Conservation (phyloP, 2,113 vertebrate genomes). For the Sus scrofa region T2T-Sscrofa CM000820.6:13730501-13731000, state of each 20-base stretch:
- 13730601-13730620: neutral
- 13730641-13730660: neutral
- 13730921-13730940: neutral
- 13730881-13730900: neutral
- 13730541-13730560: no score
- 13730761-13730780: neutral
- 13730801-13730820: neutral
- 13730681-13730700: neutral
- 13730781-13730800: neutral
- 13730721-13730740: neutral
- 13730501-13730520: neutral
- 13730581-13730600: neutral
- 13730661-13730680: neutral
- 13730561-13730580: neutral
- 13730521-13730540: neutral
- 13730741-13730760: neutral
- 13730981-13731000: neutral
- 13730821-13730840: neutral
- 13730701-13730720: neutral
- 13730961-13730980: neutral
- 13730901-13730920: neutral
- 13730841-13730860: conserved; percentile 10
- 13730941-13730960: neutral
- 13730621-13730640: neutral
- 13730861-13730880: neutral